Conservation (phyloP, 1,140 invertebrate genomes). For the Elysia chlorotica region DNA sequence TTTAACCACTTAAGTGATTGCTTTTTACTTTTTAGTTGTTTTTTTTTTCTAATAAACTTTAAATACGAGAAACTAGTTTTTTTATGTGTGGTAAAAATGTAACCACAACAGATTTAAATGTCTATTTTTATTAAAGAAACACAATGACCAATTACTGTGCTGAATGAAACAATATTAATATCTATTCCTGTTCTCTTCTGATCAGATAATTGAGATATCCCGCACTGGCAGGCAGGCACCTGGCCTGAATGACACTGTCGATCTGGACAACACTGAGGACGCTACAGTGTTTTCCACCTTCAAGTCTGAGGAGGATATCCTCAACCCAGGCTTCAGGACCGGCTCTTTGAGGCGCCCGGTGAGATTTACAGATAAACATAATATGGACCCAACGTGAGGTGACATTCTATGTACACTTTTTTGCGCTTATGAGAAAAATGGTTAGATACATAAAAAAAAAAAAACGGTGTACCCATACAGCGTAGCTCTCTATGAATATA, state of each 20-base stretch:
- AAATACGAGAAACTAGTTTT: background rate
- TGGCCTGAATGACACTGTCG: conserved; percentile 15
- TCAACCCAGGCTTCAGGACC: conserved; percentile 4
- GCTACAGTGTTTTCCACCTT: conserved; percentile 29
- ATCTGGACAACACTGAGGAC: conserved; percentile 21
- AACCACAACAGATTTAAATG: background rate
- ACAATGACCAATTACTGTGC: no score
- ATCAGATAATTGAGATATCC: conserved; percentile 28
- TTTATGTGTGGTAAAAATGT: background rate
- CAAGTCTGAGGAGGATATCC: conserved; percentile 25
- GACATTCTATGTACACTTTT: no score
- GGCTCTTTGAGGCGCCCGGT: conserved; percentile 23
- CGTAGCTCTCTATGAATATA: no score
- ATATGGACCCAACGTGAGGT: no score
- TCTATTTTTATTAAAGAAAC: background rate
- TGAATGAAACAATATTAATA: no score
- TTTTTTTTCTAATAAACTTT: background rate
- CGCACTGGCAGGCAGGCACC: conserved; percentile 18
- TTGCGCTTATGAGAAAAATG: no score
- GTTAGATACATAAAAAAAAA: no score
- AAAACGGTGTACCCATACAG: no score
- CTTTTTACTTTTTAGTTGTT: background rate
- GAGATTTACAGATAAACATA: no score
- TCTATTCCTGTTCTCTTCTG: no score
- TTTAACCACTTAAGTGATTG: no score